Base-by-base conservation (phyloP, 2,797 vertebrate genomes). In the Sparus aurata region DNA sequence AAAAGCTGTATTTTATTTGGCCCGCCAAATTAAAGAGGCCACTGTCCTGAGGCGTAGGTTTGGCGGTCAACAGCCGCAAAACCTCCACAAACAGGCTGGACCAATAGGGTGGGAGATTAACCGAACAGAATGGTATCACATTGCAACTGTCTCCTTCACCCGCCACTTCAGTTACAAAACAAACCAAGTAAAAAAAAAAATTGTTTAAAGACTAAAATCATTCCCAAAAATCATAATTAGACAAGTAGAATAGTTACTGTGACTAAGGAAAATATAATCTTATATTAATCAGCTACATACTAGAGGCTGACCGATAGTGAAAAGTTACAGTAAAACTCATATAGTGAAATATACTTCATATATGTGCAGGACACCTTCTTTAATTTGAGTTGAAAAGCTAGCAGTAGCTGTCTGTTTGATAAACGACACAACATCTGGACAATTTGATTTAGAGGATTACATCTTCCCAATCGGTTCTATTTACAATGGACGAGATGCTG, bases 1-100 rank as follows among this genome's bases (percentile, higher is more conserved):
- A 89, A 87, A 86, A 83, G 22, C 73, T 53, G 30, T 59, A 50
- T 85, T 89, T 85, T 23, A 82, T 80, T 75, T 49, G 70, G 80
- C 72, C 63, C 43, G 23, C 47, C 60, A 72, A 70, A 43, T 71
- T 53, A 70, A 50, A 61, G 61, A 65, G 4, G 53, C 63, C 34
- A 30, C 46, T 64, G 69, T 82, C 79, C 59, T 47, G 67, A 82
- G 46, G 47, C 15, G 59, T 13, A 77, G 69, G 71, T 47, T 38
- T 12, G 5, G 75, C 43, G 12, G 46, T 73, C 62, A 85, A 71
- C 55, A 67, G 45, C 43, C 60, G 60, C 69, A 75, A 69, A 74
- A 64, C 59, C 30, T 62, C 43, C 27, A 65, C 46, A 67, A 50
- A 63, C 58, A 78, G 11, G 49, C n/a, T 12, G 11, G 38, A 22